Base-by-base conservation (phyloP, 2,113 vertebrate genomes). In the Spermophilus dauricus region DNA sequence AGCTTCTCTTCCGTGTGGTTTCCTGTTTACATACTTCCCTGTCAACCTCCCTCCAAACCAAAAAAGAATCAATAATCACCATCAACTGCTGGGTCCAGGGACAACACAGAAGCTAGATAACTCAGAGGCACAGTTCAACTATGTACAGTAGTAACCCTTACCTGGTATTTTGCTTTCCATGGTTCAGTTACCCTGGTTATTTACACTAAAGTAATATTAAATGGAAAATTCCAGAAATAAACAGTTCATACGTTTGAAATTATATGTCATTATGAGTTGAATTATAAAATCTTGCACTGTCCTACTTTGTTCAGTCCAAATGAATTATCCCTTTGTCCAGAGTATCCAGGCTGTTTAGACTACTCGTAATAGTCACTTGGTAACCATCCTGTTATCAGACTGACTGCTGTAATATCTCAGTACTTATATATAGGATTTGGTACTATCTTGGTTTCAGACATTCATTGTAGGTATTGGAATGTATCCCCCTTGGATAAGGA, bases 41-140 rank as follows among this genome's bases (percentile, higher is more conserved):
- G 42, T 80, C 2, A 12, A 8, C 13, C 53, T 86, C 12, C 58
- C 42, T 96, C 34, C 20, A 78, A 77, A 94, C 30, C 34, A 53
- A 51, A 89, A 63, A 39, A 56, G 10, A 72, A 67, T 82, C 16
- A 45, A 18, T 48, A 61, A 69, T 92, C 51, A 89, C 5, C 65
- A 83, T 20, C 37, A 76, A 28, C 58, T 89, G 48, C 39, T 67
- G 65, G 73, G 11, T 89, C n/a, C 14, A 83, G 18, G 24, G 45
- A 61, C 14, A 76, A 73, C 16, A 81, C 69, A 95, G 83, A 95
- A 89, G 34, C 69, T 95, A 3, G 56, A 92, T 86, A 58, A 4
- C 30, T 73, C 48, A 92, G 51, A 93, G 63, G 61, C 56, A 58
- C 32, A 89, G 58, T 53, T 94, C 45, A 94, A 67, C 18, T 37